Percentiles rank a stretch among this genome's conserved stretches.
Evolutionary conservation across 2,113 vertebrate genomes (phyloP).

Genomic region (Perognathus longimembris): DNA sequence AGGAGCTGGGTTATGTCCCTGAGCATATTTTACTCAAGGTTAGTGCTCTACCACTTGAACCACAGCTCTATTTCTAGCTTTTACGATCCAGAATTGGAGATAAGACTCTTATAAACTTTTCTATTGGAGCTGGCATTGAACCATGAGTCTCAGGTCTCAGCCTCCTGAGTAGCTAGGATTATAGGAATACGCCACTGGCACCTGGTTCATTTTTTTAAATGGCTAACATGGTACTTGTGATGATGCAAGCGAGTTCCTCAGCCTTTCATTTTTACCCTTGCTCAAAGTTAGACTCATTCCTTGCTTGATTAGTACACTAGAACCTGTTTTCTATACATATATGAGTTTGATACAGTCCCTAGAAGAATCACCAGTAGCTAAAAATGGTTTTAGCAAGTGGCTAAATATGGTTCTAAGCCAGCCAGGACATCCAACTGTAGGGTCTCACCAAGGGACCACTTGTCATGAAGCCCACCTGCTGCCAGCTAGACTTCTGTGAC

Average conservation of each 20-base stretch:
- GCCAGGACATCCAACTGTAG: not conserved
- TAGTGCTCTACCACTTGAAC: no score
- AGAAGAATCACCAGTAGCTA: not conserved
- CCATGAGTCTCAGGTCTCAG: no score
- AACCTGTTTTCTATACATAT: not conserved
- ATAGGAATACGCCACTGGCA: no score
- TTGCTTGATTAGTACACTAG: not conserved
- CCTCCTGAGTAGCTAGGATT: no score
- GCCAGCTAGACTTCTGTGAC: not conserved
- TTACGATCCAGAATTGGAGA: no score
- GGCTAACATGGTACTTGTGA: not conserved
- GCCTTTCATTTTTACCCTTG: not conserved
- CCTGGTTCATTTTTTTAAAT: not conserved
- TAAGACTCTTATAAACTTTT: no score
- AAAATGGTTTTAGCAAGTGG: not conserved
- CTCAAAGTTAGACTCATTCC: slow-evolving; percentile 1
- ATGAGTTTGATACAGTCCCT: slow-evolving; percentile 17
- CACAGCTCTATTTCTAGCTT: no score
- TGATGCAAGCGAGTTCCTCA: not conserved
- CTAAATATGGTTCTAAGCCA: not conserved
- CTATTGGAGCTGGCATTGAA: no score
- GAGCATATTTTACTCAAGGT: no score
- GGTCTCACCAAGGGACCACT: not conserved
- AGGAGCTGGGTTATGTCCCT: no score
- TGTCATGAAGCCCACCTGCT: not conserved